Evolutionary conservation across 53 echinoderm and acorn worm species (phyloP).

Genomic region (Crossaster papposus): DNA sequence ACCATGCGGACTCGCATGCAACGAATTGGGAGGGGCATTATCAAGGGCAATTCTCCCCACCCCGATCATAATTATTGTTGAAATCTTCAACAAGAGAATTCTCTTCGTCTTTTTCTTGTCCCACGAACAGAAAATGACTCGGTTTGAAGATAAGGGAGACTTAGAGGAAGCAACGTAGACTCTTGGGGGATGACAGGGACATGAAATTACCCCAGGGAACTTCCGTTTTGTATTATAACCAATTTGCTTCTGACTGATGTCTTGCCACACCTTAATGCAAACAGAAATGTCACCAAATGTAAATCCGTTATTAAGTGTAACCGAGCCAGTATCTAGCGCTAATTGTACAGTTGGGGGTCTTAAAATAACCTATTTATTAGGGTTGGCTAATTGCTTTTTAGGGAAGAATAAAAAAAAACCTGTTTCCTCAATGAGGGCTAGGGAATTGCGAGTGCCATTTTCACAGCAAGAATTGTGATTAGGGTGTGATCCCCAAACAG

Average conservation of each 20-base stretch:
- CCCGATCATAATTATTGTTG: background rate
- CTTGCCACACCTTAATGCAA: conserved; percentile 22
- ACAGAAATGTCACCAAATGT: background rate
- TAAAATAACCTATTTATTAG: background rate
- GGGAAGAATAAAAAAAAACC: too few species aligned
- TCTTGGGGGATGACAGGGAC: conserved; percentile 27
- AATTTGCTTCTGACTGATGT: conserved; percentile 40
- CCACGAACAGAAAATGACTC: background rate
- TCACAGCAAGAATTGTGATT: too few species aligned
- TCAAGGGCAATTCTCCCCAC: too few species aligned
- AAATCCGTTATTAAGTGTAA: background rate
- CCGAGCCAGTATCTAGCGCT: background rate
- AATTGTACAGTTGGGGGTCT: background rate
- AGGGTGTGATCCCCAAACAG: too few species aligned
- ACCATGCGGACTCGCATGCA: background rate
- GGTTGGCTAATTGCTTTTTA: background rate
- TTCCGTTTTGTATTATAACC: conserved; percentile 17
- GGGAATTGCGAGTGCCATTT: too few species aligned
- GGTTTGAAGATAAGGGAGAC: background rate
- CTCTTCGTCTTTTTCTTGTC: background rate
- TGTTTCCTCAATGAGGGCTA: too few species aligned
- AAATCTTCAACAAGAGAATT: background rate
- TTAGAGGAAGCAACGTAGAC: background rate
- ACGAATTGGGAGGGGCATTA: background rate
- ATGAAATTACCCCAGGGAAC: background rate